Evolutionary conservation across 2,113 vertebrate species (phyloP), one percentile per base, ranked within the genome.

Genomic region (Calonectris borealis): DNA sequence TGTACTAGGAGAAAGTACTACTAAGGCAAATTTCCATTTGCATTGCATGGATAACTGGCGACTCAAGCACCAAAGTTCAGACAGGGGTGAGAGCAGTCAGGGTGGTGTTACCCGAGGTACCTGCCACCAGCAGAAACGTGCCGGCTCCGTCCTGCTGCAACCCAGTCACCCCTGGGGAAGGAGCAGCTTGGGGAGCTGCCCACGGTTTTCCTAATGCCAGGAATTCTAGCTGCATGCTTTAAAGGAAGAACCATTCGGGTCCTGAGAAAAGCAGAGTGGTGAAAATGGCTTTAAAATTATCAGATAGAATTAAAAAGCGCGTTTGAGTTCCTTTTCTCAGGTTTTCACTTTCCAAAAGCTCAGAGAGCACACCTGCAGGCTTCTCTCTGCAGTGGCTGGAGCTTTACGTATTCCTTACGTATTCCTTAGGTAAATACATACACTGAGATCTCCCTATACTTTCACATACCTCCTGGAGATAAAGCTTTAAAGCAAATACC

Each of bases 61-160:
- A n/a, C 62, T 71, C 46, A 49, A 44, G 54, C 44, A 42, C 31
- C 54, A 38, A 42, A 36, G 25, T 58, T 69, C 26, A 49, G 48
- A 19, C 8, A 8, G 46, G 13, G 11, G 21, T 42, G 55, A 64
- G 55, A 38, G 54, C 61, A 60, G 31, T 26, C 0, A 0, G 51
- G 44, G 32, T 0, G 2, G 21, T 62, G 34, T 62, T 36, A 16
- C 7, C 55, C 15, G 13, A n/a, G 13, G 6, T 38, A 29, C 4
- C n/a, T 84, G n/a, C 38, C 20, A 36, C 58, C 20, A 57, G 70
- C 48, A 78, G 77, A 44, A 62, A 18, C 13, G n/a, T 26, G 27
- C n/a, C 2, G 1, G 25, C 36, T 83, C 61, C 2, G 0, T 70
- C 32, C 57, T n/a, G 9, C 17, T 3, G 1, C 42, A 58, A 21